Conservation (phyloP, 92 coral and sea anemone genomes). For the Pocillopora grandis region DNA sequence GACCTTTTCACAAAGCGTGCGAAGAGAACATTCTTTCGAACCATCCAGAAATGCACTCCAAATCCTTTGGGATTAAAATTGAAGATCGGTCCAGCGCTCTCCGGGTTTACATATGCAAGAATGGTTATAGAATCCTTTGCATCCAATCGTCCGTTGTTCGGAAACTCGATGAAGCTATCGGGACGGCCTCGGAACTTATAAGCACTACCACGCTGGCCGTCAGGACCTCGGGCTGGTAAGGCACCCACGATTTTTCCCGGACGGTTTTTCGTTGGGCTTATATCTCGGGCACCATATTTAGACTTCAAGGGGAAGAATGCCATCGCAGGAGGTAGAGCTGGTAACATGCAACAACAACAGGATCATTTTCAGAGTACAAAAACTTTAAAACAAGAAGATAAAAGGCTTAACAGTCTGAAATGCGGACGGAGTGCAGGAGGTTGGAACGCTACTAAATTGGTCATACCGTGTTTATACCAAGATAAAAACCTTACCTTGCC, state of each 20-base stretch:
- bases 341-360: background rate
- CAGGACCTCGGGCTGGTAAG: constrained; percentile 56
- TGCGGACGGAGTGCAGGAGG: no score
- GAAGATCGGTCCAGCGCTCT: constrained; percentile 70
- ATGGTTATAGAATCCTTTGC: constrained; percentile 67
- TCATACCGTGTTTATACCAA: no score
- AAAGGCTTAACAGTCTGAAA: no score
- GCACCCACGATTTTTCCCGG: constrained; percentile 55
- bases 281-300: constrained; percentile 52
- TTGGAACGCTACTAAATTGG: no score
- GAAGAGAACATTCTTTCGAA: constrained; percentile 44
- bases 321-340: constrained; percentile 72
- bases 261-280: constrained; percentile 67
- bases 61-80: constrained; percentile 59
- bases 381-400: no score
- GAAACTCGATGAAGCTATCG: constrained; percentile 76
- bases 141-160: constrained; percentile 63
- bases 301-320: constrained; percentile 71
- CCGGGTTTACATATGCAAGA: constrained; percentile 66
- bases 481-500: background rate
- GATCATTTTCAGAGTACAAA: no score
- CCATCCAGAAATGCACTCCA: constrained; percentile 77
- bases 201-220: constrained; percentile 65
- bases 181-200: constrained; percentile 64
- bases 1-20: constrained; percentile 68